Base-by-base conservation (phyloP, 1,140 invertebrate species). In the Radopholus similis region DNA sequence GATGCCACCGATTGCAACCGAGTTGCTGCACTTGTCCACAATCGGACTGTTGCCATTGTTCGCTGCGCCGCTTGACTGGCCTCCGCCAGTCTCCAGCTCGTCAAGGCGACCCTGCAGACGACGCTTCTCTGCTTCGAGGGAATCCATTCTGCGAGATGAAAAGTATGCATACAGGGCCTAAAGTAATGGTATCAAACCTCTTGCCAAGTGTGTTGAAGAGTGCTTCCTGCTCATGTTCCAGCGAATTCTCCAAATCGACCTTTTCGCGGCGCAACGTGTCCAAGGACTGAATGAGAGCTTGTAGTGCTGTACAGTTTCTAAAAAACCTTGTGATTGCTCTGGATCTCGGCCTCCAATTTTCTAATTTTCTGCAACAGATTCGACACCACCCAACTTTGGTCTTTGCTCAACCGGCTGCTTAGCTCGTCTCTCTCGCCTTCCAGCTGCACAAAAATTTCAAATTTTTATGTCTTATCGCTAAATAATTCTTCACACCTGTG, bases 401-500 rank as follows among this genome's bases (percentile, higher is more conserved):
- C 68, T 15, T 68, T 69, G 68, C 68, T 72, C 21, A 70, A 47
- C 18, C 56, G 47, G 9, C 23, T 63, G 23, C 44, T 53, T 11
- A 70, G 35, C n/a, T 70, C 68, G 51, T 70, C 68, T 9, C 68
- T 65, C 37, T 70, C 68, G 38, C 68, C 68, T 63, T 70, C 68
- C 18, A 70, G 35, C 47, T 70, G 68, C 38, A 68, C 56, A 28
- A 28, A 68, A 42, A 42, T n/a, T 56, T 13, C 54, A 56, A 38
- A 56, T 4, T 23, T 56, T 5, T 37, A 26, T 56, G 6, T 32
- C 5, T 56, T 1, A 56, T 23, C 1, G 4, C 5, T 1, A 56
- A 56, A 56, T 0, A 18, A 5, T 13, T 4, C n/a, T n/a, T n/a
- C n/a, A 9, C 11, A 68, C 66, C 66, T 68, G 68, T 26, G 64